Base-by-base conservation (phyloP, 2,113 vertebrate species). In the Dendrocopos noguchii region DNA sequence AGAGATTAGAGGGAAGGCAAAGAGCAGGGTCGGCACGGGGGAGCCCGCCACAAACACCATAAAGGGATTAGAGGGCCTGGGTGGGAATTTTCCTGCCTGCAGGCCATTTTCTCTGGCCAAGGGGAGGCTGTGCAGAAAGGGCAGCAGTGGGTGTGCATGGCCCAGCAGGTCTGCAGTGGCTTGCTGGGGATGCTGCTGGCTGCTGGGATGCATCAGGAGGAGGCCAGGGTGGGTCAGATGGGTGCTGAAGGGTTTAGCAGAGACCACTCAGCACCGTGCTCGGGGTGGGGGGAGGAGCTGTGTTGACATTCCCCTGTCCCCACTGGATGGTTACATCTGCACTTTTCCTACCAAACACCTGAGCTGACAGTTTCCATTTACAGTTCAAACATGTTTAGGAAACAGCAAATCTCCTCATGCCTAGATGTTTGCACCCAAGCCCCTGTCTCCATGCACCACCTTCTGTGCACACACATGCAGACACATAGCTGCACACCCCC, bases 1-100 rank as follows among this genome's bases (percentile, higher is more conserved):
- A 47, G 79, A 89, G 92, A 96, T 96, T 94, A 93, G 79, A 82
- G 79, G 57, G 75, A 60, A 96, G 95, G 93, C 95, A 96, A 96
- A 96, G 96, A 96, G 94, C 95, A 95, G 94, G 31, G 78, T 7
- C 4, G 1, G 77, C 0, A 3, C 3, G 0, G 74, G 85, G 84
- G 56, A 93, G 79, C 60, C 36, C 39, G 0, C 84, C 84, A 92
- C 87, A 96, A 96, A 96, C 95, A 95, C 75, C 93, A 71, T 96
- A 96, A 96, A 95, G 73, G 87, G 96, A 92, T 95, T 89, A 96
- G 42, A 85, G 81, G 27, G 63, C 71, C 28, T 57, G 88, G 70
- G 34, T 5, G 76, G 82, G 92, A 10, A 84, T 80, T 80, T 36
- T 80, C 72, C 85, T 83, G 72, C 0, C 0, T 12, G 12, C 55